Evolutionary conservation across 2,797 vertebrate genomes (phyloP), one percentile per base, ranked within the genome.

Genomic region (Anguilla pacifica): DNA sequence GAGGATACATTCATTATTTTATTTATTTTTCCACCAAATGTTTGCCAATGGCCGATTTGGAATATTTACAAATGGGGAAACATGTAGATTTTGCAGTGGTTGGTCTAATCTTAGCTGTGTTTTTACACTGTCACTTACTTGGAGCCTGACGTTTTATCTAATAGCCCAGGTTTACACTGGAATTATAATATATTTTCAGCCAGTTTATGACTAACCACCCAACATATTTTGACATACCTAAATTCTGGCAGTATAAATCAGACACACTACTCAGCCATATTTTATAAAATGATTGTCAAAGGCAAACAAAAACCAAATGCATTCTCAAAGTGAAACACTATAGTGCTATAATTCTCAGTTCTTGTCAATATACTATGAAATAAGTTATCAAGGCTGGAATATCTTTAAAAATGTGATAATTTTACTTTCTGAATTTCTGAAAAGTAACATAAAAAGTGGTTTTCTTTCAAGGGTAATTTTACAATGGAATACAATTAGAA

Each of bases 311-410:
- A 64, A 64, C 61, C 5, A 64, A 64, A 64, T 64, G 61, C 19
- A 19, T n/a, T 64, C 61, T 19, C 17, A 64, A 46, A 46, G 43
- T 46, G 43, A 46, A 25, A 19, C 17, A 64, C 25, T 19, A 25
- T 22, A 64, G 5, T 6, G 88, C 86, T 85, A 64, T 31, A 46
- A 46, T 77, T 87, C 81, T 90, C 90, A 90, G 15, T 22, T 17
- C 17, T 64, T 64, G 61, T 64, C 17, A 7, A 64, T 15, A 6
- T 13, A 64, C 31, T 17, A 35, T 87, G 88, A 89, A 90, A 88
- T 77, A 28, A 89, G 11, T 53, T 53, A 53, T 53, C 51, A 53
- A 64, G 53, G 87, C 85, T 85, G 72, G 84, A 89, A 84, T 39
- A 86, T 81, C 85, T 86, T 85, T 10, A 57, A 57, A 57, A 57